Evolutionary conservation across 2,113 vertebrate species (phyloP), one percentile per base, ranked within the genome.

Genomic region (Spermophilus dauricus): DNA sequence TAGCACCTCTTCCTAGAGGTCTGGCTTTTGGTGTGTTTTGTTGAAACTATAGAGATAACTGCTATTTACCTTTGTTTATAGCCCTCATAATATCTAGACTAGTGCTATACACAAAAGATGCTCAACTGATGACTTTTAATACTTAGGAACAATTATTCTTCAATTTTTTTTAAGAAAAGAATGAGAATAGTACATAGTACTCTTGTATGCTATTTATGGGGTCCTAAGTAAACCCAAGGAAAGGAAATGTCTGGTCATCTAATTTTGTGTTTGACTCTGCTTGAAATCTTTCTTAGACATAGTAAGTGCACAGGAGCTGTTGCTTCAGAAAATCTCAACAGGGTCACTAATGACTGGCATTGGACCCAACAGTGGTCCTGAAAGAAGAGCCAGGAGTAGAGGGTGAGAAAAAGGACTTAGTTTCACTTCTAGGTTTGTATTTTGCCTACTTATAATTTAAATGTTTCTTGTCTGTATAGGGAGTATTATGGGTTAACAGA

Each of bases 1-100:
- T 65, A 65, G 45, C 58, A 17, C 65, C 94, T 90, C 90, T 94
- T 94, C 81, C 67, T 32, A 94, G 96, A 94, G 84, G 76, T 95
- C 97, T 97, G 96, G 96, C 72, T 96, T 97, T 96, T n/a, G 22
- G 58, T 58, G 28, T 88, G 76, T 92, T 97, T 93, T 97, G 93
- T 97, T 97, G 93, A 92, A 96, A 91, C 48, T 58, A 86, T 61
- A 70, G 93, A 96, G 93, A 96, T 91, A 94, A 96, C 65, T 77
- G 48, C 84, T 94, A 87, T 94, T 95, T 97, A 87, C 93, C 28
- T 96, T 95, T 77, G 77, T 85, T 97, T 94, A 90, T 77, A 85
- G 87, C 67, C 84, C 84, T 87, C 76, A 73, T 82, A 95, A 85
- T 37, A 26, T 32, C 37, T 2, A 78, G 63, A 65, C 63, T 51